Evolutionary conservation across 2,113 vertebrate species (phyloP).

Genomic region (Strigops habroptila): DNA sequence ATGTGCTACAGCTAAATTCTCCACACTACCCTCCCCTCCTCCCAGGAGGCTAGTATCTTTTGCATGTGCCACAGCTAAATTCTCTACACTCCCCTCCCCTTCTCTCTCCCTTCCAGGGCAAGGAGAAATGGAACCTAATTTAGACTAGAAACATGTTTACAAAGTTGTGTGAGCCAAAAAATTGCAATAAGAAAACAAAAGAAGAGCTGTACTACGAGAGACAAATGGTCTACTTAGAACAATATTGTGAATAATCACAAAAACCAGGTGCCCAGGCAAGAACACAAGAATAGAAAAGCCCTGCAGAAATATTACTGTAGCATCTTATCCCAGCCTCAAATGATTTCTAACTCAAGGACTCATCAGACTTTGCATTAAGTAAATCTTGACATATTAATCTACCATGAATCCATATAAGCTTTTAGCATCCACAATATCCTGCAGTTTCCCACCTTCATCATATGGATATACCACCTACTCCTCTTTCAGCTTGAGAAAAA

Average conservation of each 20-base stretch:
- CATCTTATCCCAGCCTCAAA: background rate
- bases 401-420: background rate
- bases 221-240: background rate
- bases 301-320: background rate
- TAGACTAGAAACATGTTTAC: background rate
- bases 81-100: background rate
- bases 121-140: background rate
- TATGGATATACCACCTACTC: accelerated
- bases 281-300: background rate
- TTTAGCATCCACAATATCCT: background rate
- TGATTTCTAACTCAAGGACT: background rate
- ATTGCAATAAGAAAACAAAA: background rate
- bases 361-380: background rate
- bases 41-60: background rate
- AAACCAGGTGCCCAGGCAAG: background rate
- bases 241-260: background rate
- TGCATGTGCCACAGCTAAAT: background rate
- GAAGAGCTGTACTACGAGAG: background rate
- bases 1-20: too few species aligned
- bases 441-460: background rate
- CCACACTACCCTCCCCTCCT: too few species aligned
- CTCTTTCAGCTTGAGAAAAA: background rate
- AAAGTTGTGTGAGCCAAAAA: background rate
- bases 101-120: background rate
- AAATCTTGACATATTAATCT: background rate